A percentile compares a stretch with the other conserved stretches of the same genome.
Evolutionary conservation across 2,797 vertebrate species (phyloP).

Genomic region (Pangasius mekongensis): DNA sequence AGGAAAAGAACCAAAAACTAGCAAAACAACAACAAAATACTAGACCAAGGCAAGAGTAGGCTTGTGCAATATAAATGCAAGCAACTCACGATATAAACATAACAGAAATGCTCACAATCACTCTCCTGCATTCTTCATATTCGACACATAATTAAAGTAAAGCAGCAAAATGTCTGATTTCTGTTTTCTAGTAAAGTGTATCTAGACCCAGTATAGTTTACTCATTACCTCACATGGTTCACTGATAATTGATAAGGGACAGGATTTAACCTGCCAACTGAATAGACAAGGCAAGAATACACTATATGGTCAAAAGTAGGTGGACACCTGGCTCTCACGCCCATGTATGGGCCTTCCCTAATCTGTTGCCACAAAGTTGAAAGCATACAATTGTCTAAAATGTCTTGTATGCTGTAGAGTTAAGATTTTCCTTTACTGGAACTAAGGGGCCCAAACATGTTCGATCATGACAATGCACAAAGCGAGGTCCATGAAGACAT

Average conservation of each 20-base stretch:
- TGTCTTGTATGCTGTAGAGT: background rate
- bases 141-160: background rate
- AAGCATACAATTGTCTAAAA: background rate
- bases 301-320: background rate
- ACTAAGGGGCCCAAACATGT: background rate
- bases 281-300: constrained; percentile 3
- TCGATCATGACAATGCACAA: too few relatives aligned
- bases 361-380: background rate
- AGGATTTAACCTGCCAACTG: background rate
- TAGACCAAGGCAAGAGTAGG: background rate
- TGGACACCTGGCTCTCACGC: background rate
- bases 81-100: background rate
- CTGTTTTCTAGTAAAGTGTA: background rate
- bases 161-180: background rate
- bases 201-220: background rate
- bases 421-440: background rate
- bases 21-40: background rate
- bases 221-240: background rate
- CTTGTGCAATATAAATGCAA: background rate
- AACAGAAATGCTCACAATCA: background rate
- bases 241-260: background rate
- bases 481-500: too few relatives aligned
- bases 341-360: background rate
- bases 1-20: background rate
- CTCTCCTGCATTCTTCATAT: background rate